Percentiles rank a stretch among this genome's conserved stretches.
Conservation (phyloP, 1,140 invertebrate genomes). For the Mamestra configurata region DNA sequence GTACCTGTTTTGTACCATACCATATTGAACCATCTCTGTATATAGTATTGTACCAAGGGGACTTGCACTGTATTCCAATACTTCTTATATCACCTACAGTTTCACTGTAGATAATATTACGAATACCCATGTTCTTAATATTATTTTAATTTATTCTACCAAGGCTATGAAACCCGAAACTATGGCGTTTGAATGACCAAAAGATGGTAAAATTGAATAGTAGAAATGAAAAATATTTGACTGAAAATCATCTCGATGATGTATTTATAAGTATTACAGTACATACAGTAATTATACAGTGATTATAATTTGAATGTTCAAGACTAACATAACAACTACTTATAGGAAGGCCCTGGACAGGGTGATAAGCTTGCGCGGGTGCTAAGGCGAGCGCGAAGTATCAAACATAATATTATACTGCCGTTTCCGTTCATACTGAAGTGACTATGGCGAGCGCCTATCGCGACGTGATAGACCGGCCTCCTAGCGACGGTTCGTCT, state of each 20-base stretch:
- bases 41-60: constrained; percentile 26
- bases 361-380: no score
- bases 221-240: not conserved
- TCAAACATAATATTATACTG: no score
- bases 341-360: not conserved
- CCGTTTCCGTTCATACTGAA: no score
- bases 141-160: not conserved
- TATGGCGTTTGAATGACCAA: not conserved
- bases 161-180: constrained; percentile 15
- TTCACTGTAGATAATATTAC: not conserved
- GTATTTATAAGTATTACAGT: constrained; percentile 8
- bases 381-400: no score
- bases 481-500: no score
- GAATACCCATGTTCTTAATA: not conserved
- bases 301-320: not conserved
- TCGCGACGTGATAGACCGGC: no score
- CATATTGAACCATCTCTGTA: constrained; percentile 2
- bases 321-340: not conserved
- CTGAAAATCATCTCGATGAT: not conserved
- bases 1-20: not conserved
- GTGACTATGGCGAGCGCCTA: no score
- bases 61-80: constrained; percentile 18
- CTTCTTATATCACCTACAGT: not conserved
- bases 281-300: not conserved
- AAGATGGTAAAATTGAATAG: not conserved